phyloP scores from a whole-genome alignment of 2,888 invertebrate species.

The Latheticus oryzae region DNA sequence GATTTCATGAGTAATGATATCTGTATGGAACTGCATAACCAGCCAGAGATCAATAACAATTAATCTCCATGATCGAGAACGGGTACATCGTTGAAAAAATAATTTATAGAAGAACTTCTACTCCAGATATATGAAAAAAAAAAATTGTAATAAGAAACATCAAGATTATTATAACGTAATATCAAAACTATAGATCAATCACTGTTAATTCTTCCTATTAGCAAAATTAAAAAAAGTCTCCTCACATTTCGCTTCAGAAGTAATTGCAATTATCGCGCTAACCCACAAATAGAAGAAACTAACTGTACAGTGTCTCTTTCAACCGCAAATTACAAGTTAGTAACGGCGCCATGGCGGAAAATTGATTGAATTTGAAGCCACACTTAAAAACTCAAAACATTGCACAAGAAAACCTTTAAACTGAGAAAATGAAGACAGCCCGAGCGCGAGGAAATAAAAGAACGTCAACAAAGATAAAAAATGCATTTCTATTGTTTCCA shows the following conservation, averaged over 20 bases:
- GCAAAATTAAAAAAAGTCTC: too few relatives aligned
- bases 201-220: too few relatives aligned
- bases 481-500: constrained; percentile 21
- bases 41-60: too few relatives aligned
- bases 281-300: constrained; percentile 30
- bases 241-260: constrained; percentile 5
- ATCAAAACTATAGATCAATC: too few relatives aligned
- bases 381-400: constrained; percentile 18
- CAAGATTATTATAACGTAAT: too few relatives aligned
- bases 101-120: too few relatives aligned
- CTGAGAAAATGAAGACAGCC: constrained; percentile 1
- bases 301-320: constrained; percentile 22
- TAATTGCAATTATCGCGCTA: constrained; percentile 14
- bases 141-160: too few relatives aligned
- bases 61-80: too few relatives aligned
- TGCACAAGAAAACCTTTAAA: constrained; percentile 19
- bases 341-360: constrained; percentile 24
- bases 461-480: constrained; percentile 16
- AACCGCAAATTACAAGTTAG: constrained; percentile 24
- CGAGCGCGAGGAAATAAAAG: constrained; percentile 13
- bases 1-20: too few relatives aligned
- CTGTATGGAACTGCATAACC: too few relatives aligned
- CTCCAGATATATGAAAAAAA: too few relatives aligned
- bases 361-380: constrained; percentile 17
- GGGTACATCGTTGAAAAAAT: too few relatives aligned